Conservation (phyloP, 2,888 invertebrate genomes). For the Rhamphomyia laevipes region DNA sequence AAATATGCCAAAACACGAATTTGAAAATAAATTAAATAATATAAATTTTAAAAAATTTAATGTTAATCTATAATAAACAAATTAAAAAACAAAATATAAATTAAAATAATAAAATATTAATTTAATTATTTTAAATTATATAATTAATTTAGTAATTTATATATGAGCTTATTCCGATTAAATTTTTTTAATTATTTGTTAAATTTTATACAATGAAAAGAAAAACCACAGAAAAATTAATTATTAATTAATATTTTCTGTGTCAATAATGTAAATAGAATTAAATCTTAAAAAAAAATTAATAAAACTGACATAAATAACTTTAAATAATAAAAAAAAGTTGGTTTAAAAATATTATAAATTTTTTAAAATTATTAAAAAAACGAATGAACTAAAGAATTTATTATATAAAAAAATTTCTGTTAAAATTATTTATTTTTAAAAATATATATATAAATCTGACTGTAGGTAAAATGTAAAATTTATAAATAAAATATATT, state of each 20-base stretch:
- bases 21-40: slow-evolving; percentile 4
- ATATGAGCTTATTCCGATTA: slow-evolving; percentile 8
- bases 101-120: slow-evolving; percentile 5
- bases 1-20: background rate
- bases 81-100: background rate
- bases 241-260: too few species aligned
- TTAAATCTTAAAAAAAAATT: background rate
- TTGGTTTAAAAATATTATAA: slow-evolving; percentile 2
- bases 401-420: slow-evolving; percentile 8
- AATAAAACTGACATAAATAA: slow-evolving; percentile 6
- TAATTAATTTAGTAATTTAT: too few species aligned
- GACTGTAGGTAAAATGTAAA: background rate
- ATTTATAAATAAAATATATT: slow-evolving; percentile 3
- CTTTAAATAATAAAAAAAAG: slow-evolving; percentile 12
- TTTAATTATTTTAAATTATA: slow-evolving; percentile 4
- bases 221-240: background rate
- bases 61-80: background rate
- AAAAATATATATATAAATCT: background rate
- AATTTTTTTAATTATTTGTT: slow-evolving; percentile 10
- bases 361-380: slow-evolving; percentile 4
- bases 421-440: slow-evolving; percentile 1
- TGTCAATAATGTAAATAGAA: slow-evolving; percentile 7
- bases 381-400: slow-evolving; percentile 5
- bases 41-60: background rate
- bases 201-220: slow-evolving; percentile 6